Base-by-base conservation (phyloP, 2,888 invertebrate genomes). In the Spatulosminthurus flaviceps region DNA sequence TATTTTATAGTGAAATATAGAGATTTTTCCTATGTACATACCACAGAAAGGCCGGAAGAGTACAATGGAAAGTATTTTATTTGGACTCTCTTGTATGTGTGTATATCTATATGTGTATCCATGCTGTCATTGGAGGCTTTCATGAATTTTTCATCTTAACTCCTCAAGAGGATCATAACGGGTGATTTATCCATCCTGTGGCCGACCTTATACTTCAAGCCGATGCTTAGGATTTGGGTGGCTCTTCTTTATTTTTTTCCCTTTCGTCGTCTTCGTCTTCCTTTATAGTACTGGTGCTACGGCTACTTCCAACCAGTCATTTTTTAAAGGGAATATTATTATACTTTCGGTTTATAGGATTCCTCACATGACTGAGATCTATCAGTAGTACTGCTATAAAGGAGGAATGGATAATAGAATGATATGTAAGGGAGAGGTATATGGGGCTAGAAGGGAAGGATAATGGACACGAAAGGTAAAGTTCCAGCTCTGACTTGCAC, bases 101-200 rank as follows among this genome's bases (percentile, higher is more conserved):
- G n/a, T 51, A n/a, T 51, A n/a, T 13, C 5, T 73, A 29, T 22
- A 28, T 43, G 60, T 51, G 28, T 42, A 51, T 34, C 41, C 13
- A 24, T 21, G 26, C 22, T 61, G 67, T 76, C 71, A 26, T 81
- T 77, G 60, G 81, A 74, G 79, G 79, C 16, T 82, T 83, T 84
- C 84, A 84, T 84, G 84, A 84, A 84, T 84, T 83, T 84, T 84
- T 84, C 84, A 84, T 84, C 82, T 83, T 79, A 78, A 82, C 80
- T 82, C 79, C 64, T 60, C 61, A 69, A 61, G 61, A 64, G 69
- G 75, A 79, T 76, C 71, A 79, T 76, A 76, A 71, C 70, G 69
- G 61, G 71, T 79, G 79, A 79, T 79, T 79, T 79, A 78, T 78
- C 74, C 74, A 61, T 74, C 64, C 64, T 74, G 73, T 61, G 61